Percentiles rank a stretch among this genome's conserved stretches.
These are phyloP conservation scores for Alethe castanea DNA, from an alignment of 2,113 vertebrate species.

Conservation along the genomic window DNA sequence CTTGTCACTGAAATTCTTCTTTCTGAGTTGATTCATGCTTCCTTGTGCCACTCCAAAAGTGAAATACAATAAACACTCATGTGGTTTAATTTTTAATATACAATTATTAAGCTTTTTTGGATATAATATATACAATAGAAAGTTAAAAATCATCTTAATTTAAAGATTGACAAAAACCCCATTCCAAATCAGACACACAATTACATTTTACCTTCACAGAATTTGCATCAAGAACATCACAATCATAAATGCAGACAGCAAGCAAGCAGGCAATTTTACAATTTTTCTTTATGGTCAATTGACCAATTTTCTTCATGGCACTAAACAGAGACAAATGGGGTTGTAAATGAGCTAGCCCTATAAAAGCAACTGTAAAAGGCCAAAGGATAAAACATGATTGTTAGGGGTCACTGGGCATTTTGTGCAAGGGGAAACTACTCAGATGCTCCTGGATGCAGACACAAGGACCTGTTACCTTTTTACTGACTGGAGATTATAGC, in stretches of 20 bases:
- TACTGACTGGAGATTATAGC: neutral
- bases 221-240: neutral
- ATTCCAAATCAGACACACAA: neutral
- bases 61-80: neutral
- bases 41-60: neutral
- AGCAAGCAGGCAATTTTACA: neutral
- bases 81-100: conserved; percentile 36
- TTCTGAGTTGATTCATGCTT: neutral
- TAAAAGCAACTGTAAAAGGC: conserved; percentile 52
- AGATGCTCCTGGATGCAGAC: neutral
- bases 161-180: neutral
- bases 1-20: neutral
- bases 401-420: neutral
- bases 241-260: neutral
- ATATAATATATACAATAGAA: neutral
- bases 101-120: neutral
- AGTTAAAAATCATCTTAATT: neutral
- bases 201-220: neutral
- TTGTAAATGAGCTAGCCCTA: conserved; percentile 8
- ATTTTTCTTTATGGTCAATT: neutral
- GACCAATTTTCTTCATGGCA: neutral
- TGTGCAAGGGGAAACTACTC: neutral
- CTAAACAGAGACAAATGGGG: neutral
- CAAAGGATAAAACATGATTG: neutral
- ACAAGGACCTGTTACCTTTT: neutral